Conservation (phyloP, 2,888 invertebrate species). For the Ferdinandea cuprea region DNA sequence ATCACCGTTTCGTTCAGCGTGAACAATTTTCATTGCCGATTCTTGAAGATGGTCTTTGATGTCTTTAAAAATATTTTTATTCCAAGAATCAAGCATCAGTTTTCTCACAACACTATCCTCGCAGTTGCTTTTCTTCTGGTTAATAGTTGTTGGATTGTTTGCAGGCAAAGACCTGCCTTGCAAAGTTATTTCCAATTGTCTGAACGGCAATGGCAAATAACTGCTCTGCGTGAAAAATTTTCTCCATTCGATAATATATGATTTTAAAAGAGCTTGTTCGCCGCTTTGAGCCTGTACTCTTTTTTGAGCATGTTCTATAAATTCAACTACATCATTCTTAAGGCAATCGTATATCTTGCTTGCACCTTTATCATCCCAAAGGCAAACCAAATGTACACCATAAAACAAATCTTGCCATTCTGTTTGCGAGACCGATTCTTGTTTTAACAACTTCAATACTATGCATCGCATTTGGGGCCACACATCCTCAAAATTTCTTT, state of each 20-base stretch:
- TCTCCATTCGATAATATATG: conserved; percentile 99
- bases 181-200: conserved; percentile 94
- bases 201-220: conserved; percentile 97
- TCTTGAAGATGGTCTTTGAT: conserved; percentile 96
- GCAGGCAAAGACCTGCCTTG: conserved; percentile 85
- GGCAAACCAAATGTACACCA: conserved; percentile 96
- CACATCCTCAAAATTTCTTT: conserved; percentile 96
- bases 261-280: conserved; percentile 96
- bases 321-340: conserved; percentile 95
- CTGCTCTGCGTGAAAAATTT: conserved; percentile 99
- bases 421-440: conserved; percentile 94
- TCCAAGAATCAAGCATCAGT: conserved; percentile 99
- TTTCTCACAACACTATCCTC: conserved; percentile 97
- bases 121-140: conserved; percentile 85
- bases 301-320: conserved; percentile 95
- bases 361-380: conserved; percentile 98
- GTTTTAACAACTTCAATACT: conserved; percentile 95
- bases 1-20: conserved; percentile 98
- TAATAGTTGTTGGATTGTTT: conserved; percentile 80
- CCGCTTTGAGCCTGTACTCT: conserved; percentile 95
- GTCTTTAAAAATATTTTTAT: conserved; percentile 97
- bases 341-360: conserved; percentile 94
- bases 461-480: conserved; percentile 98
- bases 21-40: conserved; percentile 98
- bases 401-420: conserved; percentile 99